These are phyloP conservation scores for Cheirogaleus medius DNA, from an alignment of 2,113 vertebrate species.

Conservation along the genomic window DNA sequence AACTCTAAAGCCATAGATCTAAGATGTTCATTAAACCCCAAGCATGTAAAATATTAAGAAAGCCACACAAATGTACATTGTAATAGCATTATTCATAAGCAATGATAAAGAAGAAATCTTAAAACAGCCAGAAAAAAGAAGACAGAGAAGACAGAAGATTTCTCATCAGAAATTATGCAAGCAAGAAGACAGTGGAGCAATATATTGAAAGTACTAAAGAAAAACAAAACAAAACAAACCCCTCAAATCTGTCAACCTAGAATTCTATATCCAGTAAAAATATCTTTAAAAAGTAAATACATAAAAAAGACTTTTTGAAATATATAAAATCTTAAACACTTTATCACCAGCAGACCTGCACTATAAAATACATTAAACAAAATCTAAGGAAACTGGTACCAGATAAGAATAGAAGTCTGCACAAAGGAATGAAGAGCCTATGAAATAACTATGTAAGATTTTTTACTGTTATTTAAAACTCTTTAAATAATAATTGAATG, in stretches of 20 bases:
- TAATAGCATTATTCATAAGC: neutral
- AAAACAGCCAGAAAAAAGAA: neutral
- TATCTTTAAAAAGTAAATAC: neutral
- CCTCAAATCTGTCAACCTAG: neutral
- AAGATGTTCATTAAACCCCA: neutral
- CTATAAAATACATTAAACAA: neutral
- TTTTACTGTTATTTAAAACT: neutral
- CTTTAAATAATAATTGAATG: neutral
- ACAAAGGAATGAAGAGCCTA: neutral
- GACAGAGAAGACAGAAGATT: neutral
- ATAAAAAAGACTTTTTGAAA: neutral
- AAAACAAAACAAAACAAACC: neutral
- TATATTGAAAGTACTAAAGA: neutral
- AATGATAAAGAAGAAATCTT: neutral
- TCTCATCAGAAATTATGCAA: neutral
- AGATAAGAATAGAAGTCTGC: neutral
- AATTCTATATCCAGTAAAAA: neutral
- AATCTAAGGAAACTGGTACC: neutral
- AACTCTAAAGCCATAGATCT: neutral
- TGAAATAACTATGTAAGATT: neutral
- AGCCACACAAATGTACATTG: neutral
- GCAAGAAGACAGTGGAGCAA: neutral
- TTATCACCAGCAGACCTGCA: neutral
- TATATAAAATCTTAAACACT: neutral
- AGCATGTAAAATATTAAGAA: neutral